These are phyloP conservation scores for Poeciliopsis occidentalis DNA, from an alignment of 2,113 vertebrate genomes.

Conservation along the genomic window DNA sequence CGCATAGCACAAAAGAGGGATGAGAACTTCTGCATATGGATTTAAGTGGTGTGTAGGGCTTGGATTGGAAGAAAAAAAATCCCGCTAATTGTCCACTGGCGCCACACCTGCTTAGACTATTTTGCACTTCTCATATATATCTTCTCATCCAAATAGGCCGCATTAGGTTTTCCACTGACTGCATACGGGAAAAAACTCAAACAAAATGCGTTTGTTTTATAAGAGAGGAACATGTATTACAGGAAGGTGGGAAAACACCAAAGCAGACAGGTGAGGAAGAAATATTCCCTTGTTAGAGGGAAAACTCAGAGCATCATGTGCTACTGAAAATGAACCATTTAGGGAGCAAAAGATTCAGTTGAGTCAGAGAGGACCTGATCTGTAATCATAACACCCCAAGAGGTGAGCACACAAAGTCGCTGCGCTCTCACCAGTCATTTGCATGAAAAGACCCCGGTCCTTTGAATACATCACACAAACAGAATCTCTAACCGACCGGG, in stretches of 20 bases:
- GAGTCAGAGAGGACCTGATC: not conserved
- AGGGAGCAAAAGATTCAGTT: not conserved
- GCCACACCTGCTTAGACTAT: not conserved
- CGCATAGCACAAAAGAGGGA: not conserved
- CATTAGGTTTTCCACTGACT: constrained; percentile 30
- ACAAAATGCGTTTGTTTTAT: constrained; percentile 11
- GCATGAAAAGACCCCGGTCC: constrained; percentile 5
- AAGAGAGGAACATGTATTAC: constrained; percentile 18
- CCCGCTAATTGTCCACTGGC: not conserved
- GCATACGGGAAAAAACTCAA: constrained; percentile 11
- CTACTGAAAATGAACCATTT: too few relatives aligned
- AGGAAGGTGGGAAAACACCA: constrained; percentile 3
- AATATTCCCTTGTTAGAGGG: not conserved
- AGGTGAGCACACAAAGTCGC: not conserved
- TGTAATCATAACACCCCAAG: not conserved
- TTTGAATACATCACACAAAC: not conserved
- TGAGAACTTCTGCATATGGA: not conserved
- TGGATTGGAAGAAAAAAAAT: constrained; percentile 1
- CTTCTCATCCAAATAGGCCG: not conserved
- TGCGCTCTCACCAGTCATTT: not conserved
- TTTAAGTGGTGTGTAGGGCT: constrained; percentile 3
- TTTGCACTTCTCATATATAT: not conserved
- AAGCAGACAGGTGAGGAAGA: constrained; percentile 40
- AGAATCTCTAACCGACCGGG: not conserved
- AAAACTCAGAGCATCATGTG: constrained; percentile 10